Base-by-base conservation (phyloP, 2,888 invertebrate genomes). In the Lasioglossum morio region DNA sequence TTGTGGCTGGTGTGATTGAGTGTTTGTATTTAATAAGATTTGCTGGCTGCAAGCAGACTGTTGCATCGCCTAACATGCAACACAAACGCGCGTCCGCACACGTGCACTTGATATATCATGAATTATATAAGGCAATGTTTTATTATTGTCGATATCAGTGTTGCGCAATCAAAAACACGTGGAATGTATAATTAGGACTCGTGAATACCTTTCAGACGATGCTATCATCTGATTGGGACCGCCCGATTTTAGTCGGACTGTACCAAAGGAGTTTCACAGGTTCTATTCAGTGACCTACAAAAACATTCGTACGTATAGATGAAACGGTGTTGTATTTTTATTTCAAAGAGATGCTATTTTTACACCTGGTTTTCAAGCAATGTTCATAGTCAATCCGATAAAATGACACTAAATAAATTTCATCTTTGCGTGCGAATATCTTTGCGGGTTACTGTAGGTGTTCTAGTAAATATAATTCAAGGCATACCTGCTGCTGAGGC, bases 1-100 rank as follows among this genome's bases (percentile, higher is more conserved):
- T 57, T 94, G 93, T 10, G 92, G 87, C 76, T 93, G 94, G 57
- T 92, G 92, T 27, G 91, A 79, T 81, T 93, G 94, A 76, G 84
- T 93, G 72, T 87, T 94, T 34, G 92, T 78, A 74, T 91, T 92
- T 60, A 94, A 80, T 74, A 94, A 88, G 78, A 93, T 89, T 79
- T 92, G 92, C 77, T 92, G 94, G 75, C 89, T 88, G 79, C 92
- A 79, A 37, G 88, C 79, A 34, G 92, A 84, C 86, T 92, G 89
- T 72, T 92, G 93, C 80, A 93, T 86, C 70, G 86, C 84, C 90
- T 87, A 72, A 75, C 74, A 73, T 66, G 57, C 77, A 78, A 85
- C 40, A 75, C 19, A 85, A 46, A 69, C 69, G 23, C 37, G 23
- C 34, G 34, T 8, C 53, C 46, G 72, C 40, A 79, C 53, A 30